Percentiles rank a stretch among this genome's conserved stretches.
These are phyloP conservation scores for Chondrilla cf. caribensis DNA, from an alignment of 37 sponge, comb jelly and placozoan genomes.

Conservation along the genomic window DNA sequence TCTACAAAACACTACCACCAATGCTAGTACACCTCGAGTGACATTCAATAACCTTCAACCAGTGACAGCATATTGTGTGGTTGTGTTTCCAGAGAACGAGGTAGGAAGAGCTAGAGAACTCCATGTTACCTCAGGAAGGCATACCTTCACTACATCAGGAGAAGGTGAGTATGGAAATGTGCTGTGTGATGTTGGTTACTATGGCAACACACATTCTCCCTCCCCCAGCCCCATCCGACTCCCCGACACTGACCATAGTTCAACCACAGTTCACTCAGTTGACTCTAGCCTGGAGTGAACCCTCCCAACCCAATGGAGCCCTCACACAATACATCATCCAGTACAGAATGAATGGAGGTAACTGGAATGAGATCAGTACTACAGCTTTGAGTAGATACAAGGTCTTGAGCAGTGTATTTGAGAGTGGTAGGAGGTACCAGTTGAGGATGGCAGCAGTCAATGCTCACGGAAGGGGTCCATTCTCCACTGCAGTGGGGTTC, in stretches of 20 bases:
- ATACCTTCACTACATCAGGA: background rate
- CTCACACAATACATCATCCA: background rate
- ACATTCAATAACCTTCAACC: background rate
- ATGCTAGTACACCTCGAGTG: background rate
- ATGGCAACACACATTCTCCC: no score
- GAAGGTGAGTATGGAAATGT: background rate
- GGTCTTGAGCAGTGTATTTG: background rate
- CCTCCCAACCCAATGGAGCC: background rate
- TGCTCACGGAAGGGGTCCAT: background rate
- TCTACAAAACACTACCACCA: background rate
- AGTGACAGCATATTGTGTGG: background rate
- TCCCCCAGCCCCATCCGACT: background rate
- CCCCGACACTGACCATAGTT: background rate
- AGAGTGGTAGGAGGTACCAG: background rate
- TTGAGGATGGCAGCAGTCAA: slow-evolving; percentile 1
- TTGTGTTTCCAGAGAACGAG: background rate
- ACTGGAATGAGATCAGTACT: background rate
- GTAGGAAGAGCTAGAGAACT: background rate
- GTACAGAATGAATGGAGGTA: background rate
- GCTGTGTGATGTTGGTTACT: no score
- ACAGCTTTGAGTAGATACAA: background rate
- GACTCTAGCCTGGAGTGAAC: background rate
- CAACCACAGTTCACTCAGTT: background rate
- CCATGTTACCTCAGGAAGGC: background rate
- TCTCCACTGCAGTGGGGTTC: background rate